These are phyloP conservation scores for Orchestia grillus DNA, from an alignment of 1,140 invertebrate species.

Conservation along the genomic window DNA sequence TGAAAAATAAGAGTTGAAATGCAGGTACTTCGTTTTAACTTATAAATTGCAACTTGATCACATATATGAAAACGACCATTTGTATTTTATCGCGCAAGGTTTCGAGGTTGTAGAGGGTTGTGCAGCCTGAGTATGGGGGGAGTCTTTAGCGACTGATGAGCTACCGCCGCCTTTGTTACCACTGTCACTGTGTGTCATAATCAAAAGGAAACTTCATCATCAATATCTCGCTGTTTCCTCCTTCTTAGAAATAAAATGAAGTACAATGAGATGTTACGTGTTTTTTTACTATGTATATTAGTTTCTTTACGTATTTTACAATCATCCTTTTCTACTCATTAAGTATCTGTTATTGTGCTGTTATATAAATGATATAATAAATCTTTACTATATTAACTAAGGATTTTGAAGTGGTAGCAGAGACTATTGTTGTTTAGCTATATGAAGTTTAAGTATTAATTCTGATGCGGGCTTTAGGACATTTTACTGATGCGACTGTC, in stretches of 20 bases:
- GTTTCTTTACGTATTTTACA: constrained; percentile 55
- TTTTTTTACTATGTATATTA: constrained; percentile 56
- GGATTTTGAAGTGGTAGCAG: constrained; percentile 54
- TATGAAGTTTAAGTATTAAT: constrained; percentile 33
- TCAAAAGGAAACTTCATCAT: constrained; percentile 9
- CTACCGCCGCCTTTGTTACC: neutral
- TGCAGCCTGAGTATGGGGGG: neutral
- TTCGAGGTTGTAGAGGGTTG: neutral
- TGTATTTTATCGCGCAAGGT: neutral
- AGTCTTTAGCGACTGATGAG: neutral
- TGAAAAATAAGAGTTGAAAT: neutral
- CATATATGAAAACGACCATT: neutral
- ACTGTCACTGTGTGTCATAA: constrained; percentile 43
- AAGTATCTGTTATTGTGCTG: constrained; percentile 55
- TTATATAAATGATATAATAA: constrained; percentile 56
- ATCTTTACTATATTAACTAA: constrained; percentile 38
- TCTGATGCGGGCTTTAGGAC: neutral
- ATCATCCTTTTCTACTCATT: constrained; percentile 53
- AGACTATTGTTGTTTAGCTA: constrained; percentile 49
- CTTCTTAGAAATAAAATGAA: constrained; percentile 53
- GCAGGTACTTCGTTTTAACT: neutral
- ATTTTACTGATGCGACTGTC: neutral
- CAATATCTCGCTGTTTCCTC: constrained; percentile 33
- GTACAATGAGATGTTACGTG: constrained; percentile 56
- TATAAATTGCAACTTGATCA: neutral